Evolutionary conservation across 2,113 vertebrate species (phyloP).

Genomic region (Aspiorhynchus laticeps): DNA sequence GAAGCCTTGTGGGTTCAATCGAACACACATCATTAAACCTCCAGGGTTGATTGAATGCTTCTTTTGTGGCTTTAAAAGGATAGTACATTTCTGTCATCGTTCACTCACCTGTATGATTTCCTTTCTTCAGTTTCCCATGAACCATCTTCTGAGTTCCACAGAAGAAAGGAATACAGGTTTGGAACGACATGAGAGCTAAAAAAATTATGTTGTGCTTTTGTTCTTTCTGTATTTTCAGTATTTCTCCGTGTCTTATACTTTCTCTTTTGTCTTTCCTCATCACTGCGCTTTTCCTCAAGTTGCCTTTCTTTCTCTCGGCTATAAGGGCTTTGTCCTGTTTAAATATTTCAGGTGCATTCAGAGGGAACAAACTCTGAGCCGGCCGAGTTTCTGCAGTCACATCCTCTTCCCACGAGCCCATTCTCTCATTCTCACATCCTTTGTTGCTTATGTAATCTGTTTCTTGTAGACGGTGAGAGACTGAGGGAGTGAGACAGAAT

Average conservation of each 20-base stretch:
- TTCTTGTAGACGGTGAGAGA: conserved; percentile 5
- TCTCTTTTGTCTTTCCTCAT: conserved; percentile 5
- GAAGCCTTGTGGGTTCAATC: neutral
- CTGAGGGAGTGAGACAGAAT: neutral
- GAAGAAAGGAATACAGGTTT: neutral
- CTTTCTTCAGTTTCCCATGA: neutral
- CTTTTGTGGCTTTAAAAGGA: conserved; percentile 3
- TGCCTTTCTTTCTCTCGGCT: neutral
- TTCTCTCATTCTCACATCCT: conserved; percentile 12
- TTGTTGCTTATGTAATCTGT: conserved; percentile 29
- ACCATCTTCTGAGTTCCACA: neutral
- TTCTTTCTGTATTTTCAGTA: neutral
- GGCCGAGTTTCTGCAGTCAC: neutral
- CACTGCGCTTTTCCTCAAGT: neutral
- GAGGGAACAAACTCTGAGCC: neutral
- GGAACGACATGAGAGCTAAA: neutral
- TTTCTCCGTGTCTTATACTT: conserved; percentile 3
- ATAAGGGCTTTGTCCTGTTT: neutral
- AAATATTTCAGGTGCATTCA: conserved; percentile 2
- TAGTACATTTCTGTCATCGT: neutral
- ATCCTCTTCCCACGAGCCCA: neutral
- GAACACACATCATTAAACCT: conserved; percentile 11
- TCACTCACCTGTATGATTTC: neutral
- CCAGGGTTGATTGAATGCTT: neutral
- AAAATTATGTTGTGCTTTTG: neutral